phyloP scores from a whole-genome alignment of 2,113 vertebrate genomes.

The Xiphophorus hellerii region DNA sequence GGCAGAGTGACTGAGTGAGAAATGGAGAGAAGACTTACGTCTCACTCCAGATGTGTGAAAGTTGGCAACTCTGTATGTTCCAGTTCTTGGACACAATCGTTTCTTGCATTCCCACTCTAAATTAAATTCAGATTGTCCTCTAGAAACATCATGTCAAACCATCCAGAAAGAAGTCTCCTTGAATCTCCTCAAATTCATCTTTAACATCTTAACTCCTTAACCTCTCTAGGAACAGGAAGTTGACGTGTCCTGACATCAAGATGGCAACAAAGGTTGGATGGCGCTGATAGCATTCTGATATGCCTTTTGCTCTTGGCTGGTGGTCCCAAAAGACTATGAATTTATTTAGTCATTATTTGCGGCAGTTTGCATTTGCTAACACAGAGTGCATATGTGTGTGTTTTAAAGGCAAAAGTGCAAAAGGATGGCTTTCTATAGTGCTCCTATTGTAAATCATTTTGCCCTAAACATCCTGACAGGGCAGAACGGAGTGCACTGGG shows the following conservation, averaged over 20 bases:
- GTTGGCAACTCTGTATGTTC: neutral
- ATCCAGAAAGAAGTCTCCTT: neutral
- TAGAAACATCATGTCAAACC: neutral
- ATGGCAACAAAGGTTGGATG: conserved; percentile 83
- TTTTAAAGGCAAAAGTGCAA: conserved; percentile 19
- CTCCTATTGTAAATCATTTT: conserved; percentile 62
- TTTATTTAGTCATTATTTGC: conserved; percentile 15
- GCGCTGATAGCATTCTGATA: conserved; percentile 64
- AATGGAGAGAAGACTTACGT: neutral
- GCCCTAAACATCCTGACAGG: conserved; percentile 19
- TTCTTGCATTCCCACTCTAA: neutral
- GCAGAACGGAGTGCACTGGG: conserved; percentile 57
- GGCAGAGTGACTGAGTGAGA: neutral
- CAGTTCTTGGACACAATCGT: neutral
- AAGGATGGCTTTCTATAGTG: conserved; percentile 45
- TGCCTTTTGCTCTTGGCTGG: conserved; percentile 70
- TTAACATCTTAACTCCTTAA: conserved; percentile 68
- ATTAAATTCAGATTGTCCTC: neutral
- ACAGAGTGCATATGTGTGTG: neutral
- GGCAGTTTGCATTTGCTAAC: conserved; percentile 43
- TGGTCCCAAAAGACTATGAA: conserved; percentile 53
- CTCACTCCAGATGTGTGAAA: neutral
- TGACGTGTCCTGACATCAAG: conserved; percentile 77
- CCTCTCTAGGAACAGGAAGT: conserved; percentile 75
- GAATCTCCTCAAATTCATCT: neutral